phyloP scores from a whole-genome alignment of 2,113 vertebrate genomes.

The Agapornis roseicollis region DNA sequence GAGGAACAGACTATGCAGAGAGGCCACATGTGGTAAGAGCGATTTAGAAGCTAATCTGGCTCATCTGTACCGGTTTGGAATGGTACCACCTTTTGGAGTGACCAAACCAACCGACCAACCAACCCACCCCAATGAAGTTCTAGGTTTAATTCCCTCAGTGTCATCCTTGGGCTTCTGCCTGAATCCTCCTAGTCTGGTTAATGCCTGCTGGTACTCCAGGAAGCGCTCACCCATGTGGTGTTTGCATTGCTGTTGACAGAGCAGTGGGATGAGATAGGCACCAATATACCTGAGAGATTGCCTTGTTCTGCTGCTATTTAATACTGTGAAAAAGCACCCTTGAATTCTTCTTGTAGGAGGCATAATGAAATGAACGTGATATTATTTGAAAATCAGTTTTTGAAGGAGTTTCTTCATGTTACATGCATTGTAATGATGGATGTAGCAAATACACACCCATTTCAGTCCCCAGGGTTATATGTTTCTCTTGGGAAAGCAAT shows the following conservation, averaged over 20 bases:
- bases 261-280: not conserved
- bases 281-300: not conserved
- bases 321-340: not conserved
- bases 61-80: not conserved
- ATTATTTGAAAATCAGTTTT: not conserved
- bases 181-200: not conserved
- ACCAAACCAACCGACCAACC: not conserved
- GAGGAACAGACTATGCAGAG: not conserved
- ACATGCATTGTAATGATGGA: not conserved
- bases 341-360: not conserved
- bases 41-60: not conserved
- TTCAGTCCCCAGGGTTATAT: not conserved
- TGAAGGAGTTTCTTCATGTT: not conserved
- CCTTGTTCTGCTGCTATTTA: not conserved
- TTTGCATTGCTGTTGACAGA: not conserved
- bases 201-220: not conserved
- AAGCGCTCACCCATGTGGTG: not conserved
- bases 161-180: not conserved
- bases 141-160: not conserved
- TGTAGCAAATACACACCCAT: not conserved
- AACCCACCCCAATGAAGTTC: not conserved
- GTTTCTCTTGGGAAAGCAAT: slow-evolving; percentile 10
- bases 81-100: not conserved
- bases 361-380: not conserved
- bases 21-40: not conserved